Evolutionary conservation across 2,113 vertebrate species (phyloP).

Genomic region (Synodontis membranacea): DNA sequence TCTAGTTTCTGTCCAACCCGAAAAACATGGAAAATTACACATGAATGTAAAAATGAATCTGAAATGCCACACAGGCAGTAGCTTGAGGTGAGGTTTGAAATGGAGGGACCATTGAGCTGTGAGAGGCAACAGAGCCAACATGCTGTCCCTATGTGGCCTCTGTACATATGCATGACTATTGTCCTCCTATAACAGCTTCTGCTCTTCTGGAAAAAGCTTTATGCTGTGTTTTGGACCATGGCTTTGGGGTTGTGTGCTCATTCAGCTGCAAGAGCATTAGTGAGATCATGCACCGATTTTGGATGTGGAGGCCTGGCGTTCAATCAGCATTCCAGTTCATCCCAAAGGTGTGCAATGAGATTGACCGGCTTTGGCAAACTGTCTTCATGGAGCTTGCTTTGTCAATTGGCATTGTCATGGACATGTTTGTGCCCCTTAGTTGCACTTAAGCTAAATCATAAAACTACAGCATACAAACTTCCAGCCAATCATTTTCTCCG

Average conservation of each 20-base stretch:
- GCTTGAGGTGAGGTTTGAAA: not conserved
- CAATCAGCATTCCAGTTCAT: not conserved
- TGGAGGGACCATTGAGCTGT: not conserved
- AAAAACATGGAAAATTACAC: not conserved
- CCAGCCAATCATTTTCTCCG: not conserved
- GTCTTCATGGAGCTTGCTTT: not conserved
- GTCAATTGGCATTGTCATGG: not conserved
- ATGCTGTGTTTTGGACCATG: not conserved
- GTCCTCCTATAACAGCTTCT: not conserved
- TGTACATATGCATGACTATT: not conserved
- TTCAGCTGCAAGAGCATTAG: not conserved
- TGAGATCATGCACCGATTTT: not conserved
- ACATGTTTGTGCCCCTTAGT: not conserved
- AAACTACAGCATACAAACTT: not conserved
- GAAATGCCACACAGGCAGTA: not conserved
- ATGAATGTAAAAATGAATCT: constrained; percentile 7
- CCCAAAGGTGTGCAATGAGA: not conserved
- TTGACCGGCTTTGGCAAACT: not conserved
- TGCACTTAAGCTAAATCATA: not conserved
- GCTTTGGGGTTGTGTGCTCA: not conserved
- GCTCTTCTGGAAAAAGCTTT: not conserved
- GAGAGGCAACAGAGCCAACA: not conserved
- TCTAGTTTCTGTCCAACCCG: not conserved
- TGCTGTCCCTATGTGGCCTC: not conserved
- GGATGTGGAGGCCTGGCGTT: not conserved